Percentiles rank a stretch among this genome's conserved stretches.
phyloP scores from a whole-genome alignment of 2,113 vertebrate genomes.

The Electrona antarctica region DNA sequence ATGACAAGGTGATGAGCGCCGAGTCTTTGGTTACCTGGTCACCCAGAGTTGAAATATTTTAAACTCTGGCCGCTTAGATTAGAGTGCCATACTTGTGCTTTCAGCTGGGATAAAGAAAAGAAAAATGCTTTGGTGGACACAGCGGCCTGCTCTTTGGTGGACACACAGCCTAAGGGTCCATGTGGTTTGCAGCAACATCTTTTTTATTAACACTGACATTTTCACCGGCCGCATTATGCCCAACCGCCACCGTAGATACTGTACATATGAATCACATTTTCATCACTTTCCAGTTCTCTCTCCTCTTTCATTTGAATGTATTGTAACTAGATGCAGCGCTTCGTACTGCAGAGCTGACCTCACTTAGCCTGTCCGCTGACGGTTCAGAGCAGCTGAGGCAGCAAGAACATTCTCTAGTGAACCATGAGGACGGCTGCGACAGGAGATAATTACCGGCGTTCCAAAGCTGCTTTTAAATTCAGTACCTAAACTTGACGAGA shows the following conservation, averaged over 20 bases:
- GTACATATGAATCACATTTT: slow-evolving; percentile 21
- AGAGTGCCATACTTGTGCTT: too few species aligned
- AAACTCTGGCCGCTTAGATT: too few species aligned
- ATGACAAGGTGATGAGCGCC: too few species aligned
- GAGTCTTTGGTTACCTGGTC: too few species aligned
- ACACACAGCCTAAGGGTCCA: too few species aligned
- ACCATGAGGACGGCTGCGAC: slow-evolving; percentile 27
- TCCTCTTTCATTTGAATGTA: slow-evolving; percentile 6
- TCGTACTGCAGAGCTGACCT: slow-evolving; percentile 37
- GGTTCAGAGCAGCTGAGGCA: slow-evolving; percentile 31
- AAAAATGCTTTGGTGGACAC: too few species aligned
- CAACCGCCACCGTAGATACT: neutral
- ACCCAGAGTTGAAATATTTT: too few species aligned
- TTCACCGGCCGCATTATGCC: slow-evolving; percentile 5
- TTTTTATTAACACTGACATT: slow-evolving; percentile 47
- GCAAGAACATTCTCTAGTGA: slow-evolving; percentile 33
- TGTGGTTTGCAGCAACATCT: neutral
- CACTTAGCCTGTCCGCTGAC: slow-evolving; percentile 32
- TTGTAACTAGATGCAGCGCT: slow-evolving; percentile 34
- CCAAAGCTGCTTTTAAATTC: slow-evolving; percentile 45
- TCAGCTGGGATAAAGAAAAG: too few species aligned
- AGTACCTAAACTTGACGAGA: slow-evolving; percentile 28
- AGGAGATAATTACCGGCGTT: slow-evolving; percentile 56
- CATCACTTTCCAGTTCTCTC: slow-evolving; percentile 16
- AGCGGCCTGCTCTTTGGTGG: too few species aligned